These are phyloP conservation scores for Xestia c-nigrum DNA, from an alignment of 2,888 invertebrate genomes.

Conservation along the genomic window DNA sequence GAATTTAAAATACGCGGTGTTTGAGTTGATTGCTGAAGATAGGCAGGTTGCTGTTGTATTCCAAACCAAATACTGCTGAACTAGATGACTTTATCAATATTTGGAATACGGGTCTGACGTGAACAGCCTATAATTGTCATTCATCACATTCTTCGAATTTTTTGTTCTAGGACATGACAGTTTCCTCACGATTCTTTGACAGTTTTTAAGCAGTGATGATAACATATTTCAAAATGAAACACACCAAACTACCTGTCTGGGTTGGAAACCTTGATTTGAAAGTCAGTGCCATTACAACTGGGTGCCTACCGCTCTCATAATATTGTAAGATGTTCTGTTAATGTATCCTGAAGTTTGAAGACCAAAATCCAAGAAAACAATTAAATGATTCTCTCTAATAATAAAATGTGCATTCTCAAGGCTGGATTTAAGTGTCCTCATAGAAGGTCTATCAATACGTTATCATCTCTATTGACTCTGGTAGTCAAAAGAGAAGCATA, in stretches of 20 bases:
- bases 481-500: no score
- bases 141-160: no score
- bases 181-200: no score
- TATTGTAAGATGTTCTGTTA: background rate
- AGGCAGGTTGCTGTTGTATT: background rate
- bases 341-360: background rate
- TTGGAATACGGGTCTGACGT: background rate
- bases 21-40: background rate
- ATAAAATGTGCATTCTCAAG: background rate
- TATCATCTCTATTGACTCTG: background rate
- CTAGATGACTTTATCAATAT: background rate
- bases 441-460: background rate
- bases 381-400: background rate
- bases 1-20: slow-evolving; percentile 37
- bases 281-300: background rate
- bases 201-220: background rate
- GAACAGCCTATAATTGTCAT: no score
- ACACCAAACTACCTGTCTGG: background rate
- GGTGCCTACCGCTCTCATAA: background rate
- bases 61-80: no score
- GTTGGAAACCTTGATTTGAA: background rate
- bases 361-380: background rate
- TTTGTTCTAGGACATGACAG: no score
- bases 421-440: background rate
- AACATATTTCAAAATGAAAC: background rate